Percentiles rank a stretch among this genome's conserved stretches.
These are phyloP conservation scores for Trogon melanurus DNA, from an alignment of 2,113 vertebrate species.

Conservation along the genomic window DNA sequence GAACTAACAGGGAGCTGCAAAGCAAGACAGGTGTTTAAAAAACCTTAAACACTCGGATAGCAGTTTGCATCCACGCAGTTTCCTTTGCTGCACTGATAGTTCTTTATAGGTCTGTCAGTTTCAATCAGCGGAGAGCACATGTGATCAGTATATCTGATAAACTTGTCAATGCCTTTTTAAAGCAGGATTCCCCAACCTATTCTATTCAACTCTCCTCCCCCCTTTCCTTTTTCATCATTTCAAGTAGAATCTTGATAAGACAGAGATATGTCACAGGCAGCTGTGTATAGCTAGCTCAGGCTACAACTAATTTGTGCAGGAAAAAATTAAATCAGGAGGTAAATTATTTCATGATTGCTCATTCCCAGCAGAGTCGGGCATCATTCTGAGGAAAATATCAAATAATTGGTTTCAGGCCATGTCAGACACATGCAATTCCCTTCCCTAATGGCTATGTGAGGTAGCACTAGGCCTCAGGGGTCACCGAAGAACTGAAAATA, in stretches of 20 bases:
- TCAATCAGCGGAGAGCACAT: slow-evolving; percentile 71
- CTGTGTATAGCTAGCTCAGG: slow-evolving; percentile 76
- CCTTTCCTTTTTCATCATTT: slow-evolving; percentile 65
- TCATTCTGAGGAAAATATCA: slow-evolving; percentile 97
- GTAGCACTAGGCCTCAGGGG: slow-evolving; percentile 89
- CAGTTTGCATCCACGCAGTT: slow-evolving; percentile 65
- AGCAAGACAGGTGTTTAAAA: slow-evolving; percentile 67
- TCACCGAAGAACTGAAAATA: slow-evolving; percentile 89
- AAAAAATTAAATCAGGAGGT: slow-evolving; percentile 98
- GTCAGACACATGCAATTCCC: slow-evolving; percentile 97
- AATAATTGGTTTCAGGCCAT: slow-evolving; percentile 98
- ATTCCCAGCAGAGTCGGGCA: slow-evolving; percentile 93
- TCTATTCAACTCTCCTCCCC: slow-evolving; percentile 37
- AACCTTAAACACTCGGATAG: slow-evolving; percentile 43
- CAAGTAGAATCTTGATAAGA: slow-evolving; percentile 80
- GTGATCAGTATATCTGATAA: slow-evolving; percentile 83
- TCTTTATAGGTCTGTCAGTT: slow-evolving; percentile 79
- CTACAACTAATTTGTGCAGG: slow-evolving; percentile 87
- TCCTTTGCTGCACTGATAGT: slow-evolving; percentile 54
- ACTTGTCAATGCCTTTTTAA: slow-evolving; percentile 80
- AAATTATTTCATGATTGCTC: slow-evolving; percentile 98
- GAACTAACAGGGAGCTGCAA: slow-evolving; percentile 8
- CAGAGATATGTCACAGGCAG: slow-evolving; percentile 72
- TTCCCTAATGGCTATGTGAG: slow-evolving; percentile 91
- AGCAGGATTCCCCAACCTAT: slow-evolving; percentile 74